Base-by-base conservation (phyloP, 2,113 vertebrate genomes). In the Nesoenas mayeri region DNA sequence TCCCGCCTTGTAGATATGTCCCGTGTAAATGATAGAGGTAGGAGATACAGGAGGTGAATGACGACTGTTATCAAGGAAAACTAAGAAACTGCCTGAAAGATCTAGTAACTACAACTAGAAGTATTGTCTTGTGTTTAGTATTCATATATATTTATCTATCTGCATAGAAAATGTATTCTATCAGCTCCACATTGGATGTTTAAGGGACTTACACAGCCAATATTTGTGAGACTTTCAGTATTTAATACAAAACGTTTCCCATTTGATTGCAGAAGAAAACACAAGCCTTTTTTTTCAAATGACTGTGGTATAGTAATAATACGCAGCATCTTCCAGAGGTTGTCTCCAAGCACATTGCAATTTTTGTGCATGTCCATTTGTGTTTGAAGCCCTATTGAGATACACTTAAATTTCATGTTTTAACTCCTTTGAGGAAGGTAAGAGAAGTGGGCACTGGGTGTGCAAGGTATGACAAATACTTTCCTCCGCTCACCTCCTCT, bases 161-260 rank as follows among this genome's bases (percentile, higher is more conserved):
- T 47, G 11, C 9, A 0, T 50, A 3, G 6, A 22, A 73, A 83
- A 11, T 14, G 1, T 29, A 6, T 8, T 50, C 19, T 3, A 0
- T 24, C 8, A 54, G 3, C 54, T 79, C 53, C 17, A 1, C 40
- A 1, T 36, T 50, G 42, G 15, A 28, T 67, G 10, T 34, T 64
- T 20, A 64, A 29, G 18, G 16, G 16, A 16, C 51, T 50, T 40
- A 12, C 3, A 4, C 8, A 40, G 48, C 31, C 29, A 47, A 0
- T 67, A 20, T 3, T 17, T 54, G 26, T 4, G 15, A 74, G 6
- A 4, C 15, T 91, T 91, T 82, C 9, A 5, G 0, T 60, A 10
- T 40, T 65, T 57, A 29, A 8, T 72, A 13, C 32, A 61, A 72
- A 72, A 12, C 14, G 6, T 75, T 22, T 12, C 7, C 54, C 2